Base-by-base conservation (phyloP, 2,113 vertebrate species). In the Craseonycteris thonglongyai region DNA sequence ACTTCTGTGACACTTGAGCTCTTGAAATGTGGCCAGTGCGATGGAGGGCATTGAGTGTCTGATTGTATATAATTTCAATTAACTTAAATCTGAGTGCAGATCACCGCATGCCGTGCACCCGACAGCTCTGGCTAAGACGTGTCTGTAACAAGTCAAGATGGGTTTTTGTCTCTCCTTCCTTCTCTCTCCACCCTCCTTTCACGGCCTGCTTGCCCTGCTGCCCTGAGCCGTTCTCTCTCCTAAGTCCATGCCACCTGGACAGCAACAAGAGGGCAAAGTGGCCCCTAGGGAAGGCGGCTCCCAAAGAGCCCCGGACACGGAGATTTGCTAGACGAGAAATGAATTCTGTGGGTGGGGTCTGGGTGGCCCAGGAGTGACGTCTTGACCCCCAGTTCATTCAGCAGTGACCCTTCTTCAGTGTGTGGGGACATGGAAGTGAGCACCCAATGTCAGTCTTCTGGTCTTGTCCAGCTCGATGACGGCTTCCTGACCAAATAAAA, bases 281-380 rank as follows among this genome's bases (percentile, higher is more conserved):
- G 38, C 18, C 13, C 0, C 7, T 10, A 9, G 38, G 7, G 51
- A 38, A 9, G 33, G 35, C 1, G 8, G 10, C 2, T 54, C 26
- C 6, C 2, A 19, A 42, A 69, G 78, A 30, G 6, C 30, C 9
- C 0, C 1, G 51, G 19, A 5, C 18, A 63, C 38, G 76, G 14
- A 45, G 54, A 2, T 14, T 18, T 3, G 2, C 45, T 28, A 5
- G 2, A 0, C 2, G 26, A 42, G 72, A n/a, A 47, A 4, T 5
- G 22, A 28, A 6, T 18, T 24, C 13, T 21, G 7, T 1, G 4
- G 26, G 58, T 59, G 12, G 61, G 47, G 35, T 3, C 14, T 3
- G 59, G n/a, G 26, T 11, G 40, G 12, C 47, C 33, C 10, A 13
- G 1, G 3, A 1, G 28, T 2, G 45, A 26, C 13, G 78, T 10